phyloP scores from a whole-genome alignment of 2,888 invertebrate genomes.

The Rosalia funebris region DNA sequence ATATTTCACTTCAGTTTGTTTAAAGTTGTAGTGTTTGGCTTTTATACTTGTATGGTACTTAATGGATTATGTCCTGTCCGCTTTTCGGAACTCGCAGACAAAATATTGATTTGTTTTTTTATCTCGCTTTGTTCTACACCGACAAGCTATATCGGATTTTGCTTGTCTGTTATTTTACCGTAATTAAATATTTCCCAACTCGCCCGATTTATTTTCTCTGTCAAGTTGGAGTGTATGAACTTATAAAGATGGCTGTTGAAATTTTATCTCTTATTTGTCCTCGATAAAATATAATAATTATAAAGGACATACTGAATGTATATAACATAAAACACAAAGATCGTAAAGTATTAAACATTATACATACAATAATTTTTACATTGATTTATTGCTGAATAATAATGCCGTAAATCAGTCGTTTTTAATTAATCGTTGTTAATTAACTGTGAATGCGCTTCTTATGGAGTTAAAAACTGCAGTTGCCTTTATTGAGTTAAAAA shows the following conservation, averaged over 20 bases:
- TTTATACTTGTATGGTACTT: conserved; percentile 49
- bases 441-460: conserved; percentile 1
- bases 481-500: conserved; percentile 8
- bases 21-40: conserved; percentile 47
- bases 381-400: conserved; percentile 25
- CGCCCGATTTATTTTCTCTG: conserved; percentile 5
- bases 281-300: conserved; percentile 15
- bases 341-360: conserved; percentile 18
- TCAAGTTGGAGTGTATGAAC: conserved; percentile 11
- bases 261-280: conserved; percentile 25
- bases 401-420: conserved; percentile 17
- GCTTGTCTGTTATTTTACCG: conserved; percentile 15
- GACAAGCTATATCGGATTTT: conserved; percentile 24
- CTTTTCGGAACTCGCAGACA: conserved; percentile 42
- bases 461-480: not conserved
- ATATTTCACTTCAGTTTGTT: conserved; percentile 50
- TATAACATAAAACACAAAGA: conserved; percentile 9
- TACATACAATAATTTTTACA: conserved; percentile 17
- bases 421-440: conserved; percentile 15
- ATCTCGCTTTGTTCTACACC: conserved; percentile 36
- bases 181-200: conserved; percentile 15
- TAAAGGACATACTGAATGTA: conserved; percentile 3
- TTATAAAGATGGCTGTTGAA: conserved; percentile 14
- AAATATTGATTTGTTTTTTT: conserved; percentile 44
- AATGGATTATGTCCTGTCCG: conserved; percentile 48